phyloP scores from a whole-genome alignment of 2,797 vertebrate genomes.

The Sebastes kiyomatsui region DNA sequence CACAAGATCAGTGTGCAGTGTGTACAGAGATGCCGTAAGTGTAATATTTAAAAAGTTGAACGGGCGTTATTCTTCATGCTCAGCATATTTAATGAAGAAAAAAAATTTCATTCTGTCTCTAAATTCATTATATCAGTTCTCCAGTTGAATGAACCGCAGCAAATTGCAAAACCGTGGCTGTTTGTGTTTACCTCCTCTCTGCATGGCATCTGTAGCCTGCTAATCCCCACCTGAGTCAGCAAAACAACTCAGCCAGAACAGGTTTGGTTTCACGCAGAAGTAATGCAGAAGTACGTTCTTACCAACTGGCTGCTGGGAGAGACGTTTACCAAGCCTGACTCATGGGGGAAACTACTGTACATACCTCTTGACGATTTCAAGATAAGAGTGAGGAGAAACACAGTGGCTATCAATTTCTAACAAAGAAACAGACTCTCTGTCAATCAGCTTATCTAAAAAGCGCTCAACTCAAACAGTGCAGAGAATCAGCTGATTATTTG shows the following conservation, averaged over 20 bases:
- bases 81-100: slow-evolving; percentile 31
- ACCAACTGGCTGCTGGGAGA: not conserved
- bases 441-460: slow-evolving; percentile 46
- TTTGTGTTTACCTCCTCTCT: slow-evolving; percentile 47
- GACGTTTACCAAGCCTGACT: slow-evolving; percentile 13
- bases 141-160: slow-evolving; percentile 51
- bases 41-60: not conserved
- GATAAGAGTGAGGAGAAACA: slow-evolving; percentile 13
- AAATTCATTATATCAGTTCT: slow-evolving; percentile 50
- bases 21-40: slow-evolving; percentile 17
- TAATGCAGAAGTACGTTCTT: slow-evolving; percentile 5
- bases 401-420: slow-evolving; percentile 21
- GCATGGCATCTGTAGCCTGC: not conserved
- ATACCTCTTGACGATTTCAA: not conserved
- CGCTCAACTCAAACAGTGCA: slow-evolving; percentile 18
- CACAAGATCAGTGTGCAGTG: not conserved
- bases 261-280: slow-evolving; percentile 31
- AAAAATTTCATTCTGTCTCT: slow-evolving; percentile 12
- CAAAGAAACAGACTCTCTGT: slow-evolving; percentile 24
- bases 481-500: slow-evolving; percentile 34
- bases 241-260: slow-evolving; percentile 26
- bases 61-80: slow-evolving; percentile 17
- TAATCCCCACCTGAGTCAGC: slow-evolving; percentile 50
- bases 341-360: not conserved
- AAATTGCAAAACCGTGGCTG: slow-evolving; percentile 49